Conservation (phyloP, 2,797 vertebrate species). For the Phrynocephalus forsythii region DNA sequence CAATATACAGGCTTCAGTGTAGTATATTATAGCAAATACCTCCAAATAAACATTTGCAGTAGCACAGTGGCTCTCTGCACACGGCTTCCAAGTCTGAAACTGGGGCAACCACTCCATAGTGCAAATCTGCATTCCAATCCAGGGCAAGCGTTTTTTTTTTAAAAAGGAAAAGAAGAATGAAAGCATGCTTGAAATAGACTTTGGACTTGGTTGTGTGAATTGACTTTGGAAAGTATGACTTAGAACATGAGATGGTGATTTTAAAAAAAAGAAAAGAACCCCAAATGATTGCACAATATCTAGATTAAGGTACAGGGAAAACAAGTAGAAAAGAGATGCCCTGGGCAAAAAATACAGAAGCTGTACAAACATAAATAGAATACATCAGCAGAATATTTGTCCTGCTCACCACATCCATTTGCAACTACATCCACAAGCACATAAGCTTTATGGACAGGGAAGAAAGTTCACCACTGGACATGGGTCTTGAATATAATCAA, state of each 20-base stretch:
- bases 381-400: neutral
- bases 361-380: neutral
- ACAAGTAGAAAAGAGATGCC: neutral
- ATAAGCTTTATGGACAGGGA: too few relatives aligned
- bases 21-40: slow-evolving; percentile 8
- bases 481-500: neutral
- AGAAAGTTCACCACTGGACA: neutral
- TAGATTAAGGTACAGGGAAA: neutral
- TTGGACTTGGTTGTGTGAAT: neutral
- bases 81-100: slow-evolving; percentile 27
- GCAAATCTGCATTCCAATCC: slow-evolving; percentile 1
- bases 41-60: slow-evolving; percentile 32
- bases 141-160: neutral
- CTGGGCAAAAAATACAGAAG: neutral
- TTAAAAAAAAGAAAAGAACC: neutral
- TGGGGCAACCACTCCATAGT: neutral
- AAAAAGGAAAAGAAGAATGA: neutral
- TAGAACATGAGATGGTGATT: neutral
- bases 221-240: neutral
- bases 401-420: neutral
- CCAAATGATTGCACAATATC: neutral
- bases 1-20: slow-evolving; percentile 11
- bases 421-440: neutral
- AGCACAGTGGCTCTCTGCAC: neutral
- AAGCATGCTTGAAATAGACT: neutral